Base-by-base conservation (phyloP, 2,797 vertebrate species). In the Betta splendens region DNA sequence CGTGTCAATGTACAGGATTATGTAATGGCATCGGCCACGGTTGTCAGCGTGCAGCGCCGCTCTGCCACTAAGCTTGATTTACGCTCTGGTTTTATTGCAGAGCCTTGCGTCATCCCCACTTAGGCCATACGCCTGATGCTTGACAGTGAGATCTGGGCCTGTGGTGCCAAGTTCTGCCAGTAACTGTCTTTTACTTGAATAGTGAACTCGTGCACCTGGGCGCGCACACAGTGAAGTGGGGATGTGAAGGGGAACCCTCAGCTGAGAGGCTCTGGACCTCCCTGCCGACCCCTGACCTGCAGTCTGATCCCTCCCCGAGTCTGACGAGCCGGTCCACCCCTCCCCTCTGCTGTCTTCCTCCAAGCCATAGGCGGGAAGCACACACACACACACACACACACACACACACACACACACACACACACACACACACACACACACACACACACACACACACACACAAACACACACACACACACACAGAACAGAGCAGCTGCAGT, bases 401-500 rank as follows among this genome's bases (percentile, higher is more conserved):
- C n/a, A n/a, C n/a, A n/a, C n/a, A n/a, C n/a, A n/a, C n/a, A n/a
- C n/a, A n/a, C n/a, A n/a, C n/a, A n/a, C n/a, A n/a, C n/a, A n/a
- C n/a, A n/a, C n/a, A n/a, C n/a, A n/a, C n/a, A n/a, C n/a, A n/a
- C n/a, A n/a, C n/a, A n/a, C n/a, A n/a, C n/a, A n/a, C n/a, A n/a
- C n/a, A n/a, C n/a, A n/a, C n/a, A n/a, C n/a, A n/a, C n/a, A n/a
- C n/a, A n/a, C n/a, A n/a, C n/a, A n/a, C n/a, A n/a, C n/a, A n/a
- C n/a, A n/a, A n/a, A n/a, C n/a, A n/a, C n/a, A n/a, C n/a, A n/a
- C n/a, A n/a, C n/a, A n/a, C n/a, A n/a, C n/a, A n/a, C 48, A 37
- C 35, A 16, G 57, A 70, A 45, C 55, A 57, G 58, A 79, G 76
- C 86, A 87, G 85, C 84, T 85, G 85, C 78, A 79, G 79, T 60